Base-by-base conservation (phyloP, 2,797 vertebrate genomes). In the Acridotheres tristis region DNA sequence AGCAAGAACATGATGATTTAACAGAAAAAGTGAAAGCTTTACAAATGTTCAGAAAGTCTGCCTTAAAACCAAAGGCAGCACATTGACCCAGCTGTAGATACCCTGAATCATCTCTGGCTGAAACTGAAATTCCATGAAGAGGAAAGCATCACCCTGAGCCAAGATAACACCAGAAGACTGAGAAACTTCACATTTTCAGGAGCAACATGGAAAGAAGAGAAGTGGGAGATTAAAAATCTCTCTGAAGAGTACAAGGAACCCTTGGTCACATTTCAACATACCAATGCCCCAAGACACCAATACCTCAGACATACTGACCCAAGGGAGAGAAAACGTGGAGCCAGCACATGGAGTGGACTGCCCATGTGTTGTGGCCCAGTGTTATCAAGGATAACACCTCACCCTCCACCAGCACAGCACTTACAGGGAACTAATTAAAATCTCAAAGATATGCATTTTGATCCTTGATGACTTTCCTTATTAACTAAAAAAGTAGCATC, bases 11-110 rank as follows among this genome's bases (percentile, higher is more conserved):
- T 1, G 40, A 85, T 43, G n/a, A 85, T 63, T 77, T 63, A 88
- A 85, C 26, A 91, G 82, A 62, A 93, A 85, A 83, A 83, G 18
- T 25, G 30, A 76, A 78, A 93, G 51, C 27, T 73, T 87, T 61
- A 85, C 61, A 88, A 68, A 91, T 74, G 43, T 67, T 83, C 6
- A 5, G 23, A 89, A 93, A 89, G 12, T 23, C 43, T 89, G 43
- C 14, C 80, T 79, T 38, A 69, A 85, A 85, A 36, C 11, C 13
- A 65, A 83, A 89, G 42, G 17, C 36, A 72, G 22, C 0, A 5
- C 10, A 43, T 15, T 54, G 62, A 16, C 34, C 50, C 50, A 87
- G 58, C 32, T 89, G 11, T n/a, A 87, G 54, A 65, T 72, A 75
- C 6, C 26, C 58, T 75, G 54, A 78, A 81, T 87, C 81, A 84